Conservation (phyloP, 2,797 vertebrate species). For the Anableps anableps region DNA sequence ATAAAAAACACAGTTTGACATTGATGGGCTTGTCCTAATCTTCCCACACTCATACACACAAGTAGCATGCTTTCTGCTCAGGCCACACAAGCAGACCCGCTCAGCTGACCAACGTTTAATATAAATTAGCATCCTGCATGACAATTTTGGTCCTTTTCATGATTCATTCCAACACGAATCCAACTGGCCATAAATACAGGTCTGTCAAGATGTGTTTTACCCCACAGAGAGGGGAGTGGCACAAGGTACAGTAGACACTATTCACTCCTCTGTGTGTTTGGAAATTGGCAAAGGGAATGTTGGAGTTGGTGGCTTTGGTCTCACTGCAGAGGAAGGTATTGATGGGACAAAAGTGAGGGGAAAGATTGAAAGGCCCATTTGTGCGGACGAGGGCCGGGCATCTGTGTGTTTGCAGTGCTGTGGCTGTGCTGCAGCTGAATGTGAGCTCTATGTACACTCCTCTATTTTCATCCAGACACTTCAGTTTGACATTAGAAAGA, state of each 20-base stretch:
- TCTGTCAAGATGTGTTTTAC: constrained; percentile 75
- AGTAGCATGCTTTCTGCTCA: constrained; percentile 38
- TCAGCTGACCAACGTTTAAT: constrained; percentile 65
- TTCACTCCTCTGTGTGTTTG: constrained; percentile 76
- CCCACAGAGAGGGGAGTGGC: constrained; percentile 76
- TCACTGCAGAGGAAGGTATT: constrained; percentile 75
- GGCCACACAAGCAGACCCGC: constrained; percentile 70
- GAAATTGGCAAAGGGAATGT: constrained; percentile 59
- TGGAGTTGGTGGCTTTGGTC: constrained; percentile 78
- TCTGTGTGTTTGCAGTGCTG: constrained; percentile 72
- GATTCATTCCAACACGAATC: constrained; percentile 74
- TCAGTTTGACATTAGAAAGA: constrained; percentile 44
- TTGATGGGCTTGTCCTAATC: constrained; percentile 62
- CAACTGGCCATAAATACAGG: constrained; percentile 74
- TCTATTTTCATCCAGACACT: constrained; percentile 43
- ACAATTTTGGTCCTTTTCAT: constrained; percentile 75
- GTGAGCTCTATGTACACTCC: constrained; percentile 59
- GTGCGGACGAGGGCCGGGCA: constrained; percentile 69
- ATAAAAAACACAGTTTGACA: constrained; percentile 45
- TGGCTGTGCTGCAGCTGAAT: constrained; percentile 66
- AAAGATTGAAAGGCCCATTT: constrained; percentile 77
- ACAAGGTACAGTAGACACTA: constrained; percentile 77
- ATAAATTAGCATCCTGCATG: constrained; percentile 68
- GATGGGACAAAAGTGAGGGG: constrained; percentile 79
- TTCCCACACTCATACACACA: constrained; percentile 27